Conservation (phyloP, 2,113 vertebrate species). For the Anseranas semipalmata region DNA sequence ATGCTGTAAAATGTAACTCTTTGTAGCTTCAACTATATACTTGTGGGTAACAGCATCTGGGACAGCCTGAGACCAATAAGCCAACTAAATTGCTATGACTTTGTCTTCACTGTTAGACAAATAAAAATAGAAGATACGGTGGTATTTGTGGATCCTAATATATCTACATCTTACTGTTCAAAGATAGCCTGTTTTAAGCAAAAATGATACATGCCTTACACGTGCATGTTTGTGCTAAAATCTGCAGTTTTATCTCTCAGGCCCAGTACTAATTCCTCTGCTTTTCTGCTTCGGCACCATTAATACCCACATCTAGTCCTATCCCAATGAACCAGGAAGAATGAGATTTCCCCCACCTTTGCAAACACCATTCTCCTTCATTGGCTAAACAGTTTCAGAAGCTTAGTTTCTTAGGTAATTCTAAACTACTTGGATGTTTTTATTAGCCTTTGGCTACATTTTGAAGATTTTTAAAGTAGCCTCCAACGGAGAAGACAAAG, state of each 20-base stretch:
- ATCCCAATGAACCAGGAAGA: not conserved
- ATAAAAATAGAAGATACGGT: not conserved
- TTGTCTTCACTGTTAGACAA: not conserved
- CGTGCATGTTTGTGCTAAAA: not conserved
- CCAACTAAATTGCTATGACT: not conserved
- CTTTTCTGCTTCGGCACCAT: not conserved
- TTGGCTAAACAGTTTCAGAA: not conserved
- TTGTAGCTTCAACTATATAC: not conserved
- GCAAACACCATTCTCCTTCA: not conserved
- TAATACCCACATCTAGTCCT: not conserved
- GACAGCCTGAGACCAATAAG: constrained; percentile 18
- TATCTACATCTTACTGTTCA: not conserved
- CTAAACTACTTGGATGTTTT: not conserved
- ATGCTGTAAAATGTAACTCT: not conserved
- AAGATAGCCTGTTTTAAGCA: constrained; percentile 1
- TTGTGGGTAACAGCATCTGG: not conserved
- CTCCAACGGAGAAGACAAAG: not conserved
- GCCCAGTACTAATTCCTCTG: not conserved
- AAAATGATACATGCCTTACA: not conserved
- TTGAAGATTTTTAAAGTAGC: not conserved
- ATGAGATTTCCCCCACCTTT: not conserved
- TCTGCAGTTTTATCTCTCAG: not conserved
- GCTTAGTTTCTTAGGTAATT: not conserved
- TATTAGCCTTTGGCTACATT: not conserved
- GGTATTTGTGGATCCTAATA: not conserved